phyloP scores from a whole-genome alignment of 1,140 invertebrate species.

The Eulimnadia texana region DNA sequence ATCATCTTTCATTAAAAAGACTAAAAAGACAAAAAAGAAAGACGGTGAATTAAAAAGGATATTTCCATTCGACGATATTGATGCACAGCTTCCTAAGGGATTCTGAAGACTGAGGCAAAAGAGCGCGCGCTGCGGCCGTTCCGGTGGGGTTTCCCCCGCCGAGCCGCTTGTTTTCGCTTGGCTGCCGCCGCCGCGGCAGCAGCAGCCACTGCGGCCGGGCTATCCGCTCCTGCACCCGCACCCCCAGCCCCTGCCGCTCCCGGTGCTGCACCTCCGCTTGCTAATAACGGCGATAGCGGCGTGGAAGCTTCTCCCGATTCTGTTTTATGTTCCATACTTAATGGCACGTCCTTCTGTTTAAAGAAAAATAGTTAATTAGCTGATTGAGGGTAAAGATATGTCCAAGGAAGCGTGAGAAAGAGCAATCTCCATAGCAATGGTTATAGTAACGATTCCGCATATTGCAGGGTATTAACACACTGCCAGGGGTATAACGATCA shows the following conservation, averaged over 20 bases:
- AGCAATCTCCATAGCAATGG: no score
- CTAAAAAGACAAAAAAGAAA: neutral
- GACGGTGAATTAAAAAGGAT: conserved; percentile 52
- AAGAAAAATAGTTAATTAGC: no score
- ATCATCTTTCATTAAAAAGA: no score
- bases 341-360: no score
- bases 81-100: conserved; percentile 91
- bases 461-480: no score
- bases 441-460: no score
- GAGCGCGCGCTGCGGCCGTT: conserved; percentile 75
- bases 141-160: conserved; percentile 69
- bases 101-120: conserved; percentile 88
- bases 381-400: no score
- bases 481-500: no score
- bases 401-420: no score
- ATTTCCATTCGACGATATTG: conserved; percentile 97
- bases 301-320: no score
- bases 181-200: conserved; percentile 32
- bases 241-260: conserved; percentile 17
- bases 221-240: conserved; percentile 26
- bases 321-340: no score
- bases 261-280: neutral
- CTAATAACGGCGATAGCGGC: no score
- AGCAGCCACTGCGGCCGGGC: conserved; percentile 21
- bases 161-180: conserved; percentile 39